Conservation (phyloP, 2,113 vertebrate species). For the Fregata magnificens region DNA sequence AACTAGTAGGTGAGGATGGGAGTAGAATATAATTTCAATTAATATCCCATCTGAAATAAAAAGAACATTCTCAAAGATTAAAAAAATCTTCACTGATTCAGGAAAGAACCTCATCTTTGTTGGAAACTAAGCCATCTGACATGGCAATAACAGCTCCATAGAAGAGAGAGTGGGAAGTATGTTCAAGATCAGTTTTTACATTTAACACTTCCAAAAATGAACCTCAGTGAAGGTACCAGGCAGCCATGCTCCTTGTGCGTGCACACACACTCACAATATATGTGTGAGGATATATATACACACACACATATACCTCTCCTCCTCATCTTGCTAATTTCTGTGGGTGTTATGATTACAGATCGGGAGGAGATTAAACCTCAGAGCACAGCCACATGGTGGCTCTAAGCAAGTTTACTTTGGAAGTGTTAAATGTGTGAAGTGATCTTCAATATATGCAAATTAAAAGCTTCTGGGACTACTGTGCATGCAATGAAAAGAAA, state of each 20-base stretch:
- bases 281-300: neutral
- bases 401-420: constrained; percentile 36
- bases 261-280: neutral
- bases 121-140: neutral
- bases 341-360: neutral
- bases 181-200: neutral
- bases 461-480: constrained; percentile 51
- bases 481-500: constrained; percentile 26
- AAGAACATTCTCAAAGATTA: constrained; percentile 3
- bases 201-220: constrained; percentile 9
- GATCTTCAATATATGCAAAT: constrained; percentile 54
- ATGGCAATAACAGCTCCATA: neutral
- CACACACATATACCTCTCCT: neutral
- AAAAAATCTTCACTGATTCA: neutral
- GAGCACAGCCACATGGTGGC: neutral
- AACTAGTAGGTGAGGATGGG: constrained; percentile 39
- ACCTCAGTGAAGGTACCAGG: neutral
- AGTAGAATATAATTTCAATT: constrained; percentile 52
- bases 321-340: neutral
- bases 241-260: neutral
- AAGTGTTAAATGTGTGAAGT: constrained; percentile 50
- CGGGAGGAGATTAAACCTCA: neutral
- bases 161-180: neutral
- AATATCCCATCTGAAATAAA: constrained; percentile 50
- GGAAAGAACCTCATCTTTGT: neutral